Evolutionary conservation across 1,140 invertebrate species (phyloP), one percentile per base, ranked within the genome.

Genomic region (Reticulitermes speratus): DNA sequence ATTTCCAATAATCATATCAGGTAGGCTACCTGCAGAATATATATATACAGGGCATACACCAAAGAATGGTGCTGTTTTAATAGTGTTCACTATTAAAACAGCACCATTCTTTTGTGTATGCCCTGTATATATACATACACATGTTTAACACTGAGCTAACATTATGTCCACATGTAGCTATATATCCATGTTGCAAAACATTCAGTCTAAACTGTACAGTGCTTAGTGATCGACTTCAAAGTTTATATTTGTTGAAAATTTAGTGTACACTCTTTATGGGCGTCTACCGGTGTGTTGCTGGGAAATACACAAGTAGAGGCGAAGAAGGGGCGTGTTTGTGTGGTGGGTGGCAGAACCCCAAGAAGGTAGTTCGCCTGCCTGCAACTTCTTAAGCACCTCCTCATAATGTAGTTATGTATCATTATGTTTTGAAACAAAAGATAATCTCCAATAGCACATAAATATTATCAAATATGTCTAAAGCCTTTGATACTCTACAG

Each of bases 391-490:
- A 75, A 75, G 65, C n/a, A 75, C 65, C 65, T 9, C n/a, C 65
- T 25, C 65, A 25, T n/a, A 30, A 9, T 30, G n/a, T 30, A 75
- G 65, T 38, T 75, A 25, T 30, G 25, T 30, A 75, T 75, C 65
- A 75, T 75, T 75, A 75, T 75, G 83, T 55, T 84, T 45, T 45
- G 45, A 59, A 84, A 30, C 65, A 75, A 45, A 38, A 44, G 83
- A 84, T 84, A 84, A 84, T 84, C 83, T 84, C 83, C 45, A 45
- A 52, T 45, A 84, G 30, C 83, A 84, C 83, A 84, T 84, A 84
- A 84, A 84, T 84, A 84, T 84, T 55, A 84, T 84, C 83, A 84
- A 75, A 30, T 75, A 25, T 30, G n/a, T 9, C n/a, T 75, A 75
- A 75, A 84, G 83, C 83, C 45, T 30, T 84, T 84, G 52, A 84